Base-by-base conservation (phyloP, 2,797 vertebrate genomes). In the Eupleurogrammus muticus region DNA sequence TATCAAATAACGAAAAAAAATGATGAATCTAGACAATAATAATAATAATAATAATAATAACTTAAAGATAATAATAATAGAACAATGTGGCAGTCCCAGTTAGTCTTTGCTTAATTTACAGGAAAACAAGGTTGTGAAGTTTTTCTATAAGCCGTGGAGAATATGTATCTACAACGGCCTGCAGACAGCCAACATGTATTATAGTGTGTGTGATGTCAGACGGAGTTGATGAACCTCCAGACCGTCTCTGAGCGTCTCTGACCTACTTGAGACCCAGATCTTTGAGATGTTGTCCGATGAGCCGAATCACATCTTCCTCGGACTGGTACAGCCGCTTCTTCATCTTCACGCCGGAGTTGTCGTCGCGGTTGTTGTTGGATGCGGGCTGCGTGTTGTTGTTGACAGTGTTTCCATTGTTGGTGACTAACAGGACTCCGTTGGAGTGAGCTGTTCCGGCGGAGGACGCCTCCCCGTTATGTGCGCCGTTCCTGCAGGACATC, bases 181-280 rank as follows among this genome's bases (percentile, higher is more conserved):
- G 13, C 44, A 40, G 14, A 49, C 14, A 23, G 4, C 0, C 14
- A 35, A 61, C 32, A 61, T 14, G 35, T 52, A 32, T 2, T 17
- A 17, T 19, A n/a, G 7, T 24, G 4, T 21, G n/a, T 32, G 23
- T 24, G 14, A 20, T 28, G 24, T n/a, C 38, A 21, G 16, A 5
- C 0, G 28, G 28, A n/a, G 28, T 28, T 28, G 28, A 6, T 28
- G 28, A 6, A 28, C 28, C 28, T 28, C 6, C 28, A 28, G 28
- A 28, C 28, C 28, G n/a, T n/a, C n/a, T n/a, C n/a, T n/a, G n/a
- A 28, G 3, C 47, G 48, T 4, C 46, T 40, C 20, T 53, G 34
- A 96, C 97, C 96, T 95, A 98, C 97, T 98, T 96, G 80, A 99
- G 96, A 79, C 97, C 97, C 50, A 98, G 75, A 65, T 97, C 96